These are phyloP conservation scores for Gerris lacustris DNA, from an alignment of 2,888 invertebrate genomes.

Conservation along the genomic window DNA sequence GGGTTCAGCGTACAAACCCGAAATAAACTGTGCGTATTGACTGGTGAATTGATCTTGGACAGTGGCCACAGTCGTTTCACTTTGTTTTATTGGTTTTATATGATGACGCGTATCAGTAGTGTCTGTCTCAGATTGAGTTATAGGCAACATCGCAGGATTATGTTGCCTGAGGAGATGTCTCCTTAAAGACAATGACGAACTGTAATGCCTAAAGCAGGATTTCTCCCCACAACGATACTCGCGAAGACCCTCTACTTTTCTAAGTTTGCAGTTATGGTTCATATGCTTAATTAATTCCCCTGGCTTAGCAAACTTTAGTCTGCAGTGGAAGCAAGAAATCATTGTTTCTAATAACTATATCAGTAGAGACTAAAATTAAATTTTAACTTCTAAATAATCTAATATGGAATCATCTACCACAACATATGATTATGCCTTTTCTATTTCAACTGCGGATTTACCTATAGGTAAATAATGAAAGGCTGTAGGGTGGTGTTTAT, in stretches of 20 bases:
- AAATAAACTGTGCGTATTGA: neutral
- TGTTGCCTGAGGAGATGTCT: neutral
- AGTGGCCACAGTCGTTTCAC: neutral
- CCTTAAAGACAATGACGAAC: neutral
- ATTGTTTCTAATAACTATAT: no score
- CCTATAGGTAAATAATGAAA: no score
- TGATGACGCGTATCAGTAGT: neutral
- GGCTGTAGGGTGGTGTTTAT: no score
- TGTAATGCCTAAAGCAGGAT: neutral
- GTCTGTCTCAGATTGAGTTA: neutral
- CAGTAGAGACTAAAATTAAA: no score
- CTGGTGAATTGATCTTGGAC: neutral
- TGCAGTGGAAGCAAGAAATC: neutral
- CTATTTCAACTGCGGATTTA: no score
- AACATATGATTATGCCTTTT: no score
- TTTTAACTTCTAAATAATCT: no score
- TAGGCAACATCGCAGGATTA: neutral
- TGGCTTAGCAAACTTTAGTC: neutral
- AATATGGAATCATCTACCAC: no score
- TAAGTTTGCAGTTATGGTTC: neutral
- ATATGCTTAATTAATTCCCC: neutral
- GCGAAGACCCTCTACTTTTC: neutral
- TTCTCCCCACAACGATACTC: neutral
- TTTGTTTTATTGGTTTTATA: neutral
- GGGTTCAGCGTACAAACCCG: neutral